These are phyloP conservation scores for Lophius americanus DNA, from an alignment of 2,797 vertebrate species.

Conservation along the genomic window DNA sequence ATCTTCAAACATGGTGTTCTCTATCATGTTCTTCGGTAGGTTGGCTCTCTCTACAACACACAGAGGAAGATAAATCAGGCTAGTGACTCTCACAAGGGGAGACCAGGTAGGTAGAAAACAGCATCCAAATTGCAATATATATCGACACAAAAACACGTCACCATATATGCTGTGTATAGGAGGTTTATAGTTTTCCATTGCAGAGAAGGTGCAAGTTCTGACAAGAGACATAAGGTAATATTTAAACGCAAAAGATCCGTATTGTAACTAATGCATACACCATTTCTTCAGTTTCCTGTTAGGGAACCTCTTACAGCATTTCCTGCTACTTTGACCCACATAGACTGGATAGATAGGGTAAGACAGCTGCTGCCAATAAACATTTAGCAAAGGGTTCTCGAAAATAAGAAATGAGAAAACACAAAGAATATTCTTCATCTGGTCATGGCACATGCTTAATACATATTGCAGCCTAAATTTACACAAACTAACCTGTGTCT, in stretches of 20 bases:
- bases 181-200: neutral
- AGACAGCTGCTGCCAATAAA: no score
- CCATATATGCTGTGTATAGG: neutral
- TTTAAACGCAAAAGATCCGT: slow-evolving; percentile 17
- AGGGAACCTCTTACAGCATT: slow-evolving; percentile 21
- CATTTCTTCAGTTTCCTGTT: slow-evolving; percentile 52
- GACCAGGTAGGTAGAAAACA: neutral
- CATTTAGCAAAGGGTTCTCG: neutral
- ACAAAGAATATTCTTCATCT: slow-evolving; percentile 4
- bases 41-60: slow-evolving; percentile 84
- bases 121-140: neutral
- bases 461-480: slow-evolving; percentile 12
- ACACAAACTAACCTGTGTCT: slow-evolving; percentile 21
- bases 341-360: slow-evolving; percentile 15
- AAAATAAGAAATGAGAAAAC: slow-evolving; percentile 2
- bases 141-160: neutral
- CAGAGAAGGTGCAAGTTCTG: neutral
- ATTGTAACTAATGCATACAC: slow-evolving; percentile 6
- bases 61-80: slow-evolving; percentile 40
- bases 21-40: slow-evolving; percentile 98
- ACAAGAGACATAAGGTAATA: neutral
- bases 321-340: slow-evolving; percentile 46
- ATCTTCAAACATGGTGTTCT: slow-evolving; percentile 99
- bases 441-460: slow-evolving; percentile 4
- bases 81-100: slow-evolving; percentile 3